These are phyloP conservation scores for Aphrophora alni DNA, from an alignment of 2,888 invertebrate species.

Conservation along the genomic window DNA sequence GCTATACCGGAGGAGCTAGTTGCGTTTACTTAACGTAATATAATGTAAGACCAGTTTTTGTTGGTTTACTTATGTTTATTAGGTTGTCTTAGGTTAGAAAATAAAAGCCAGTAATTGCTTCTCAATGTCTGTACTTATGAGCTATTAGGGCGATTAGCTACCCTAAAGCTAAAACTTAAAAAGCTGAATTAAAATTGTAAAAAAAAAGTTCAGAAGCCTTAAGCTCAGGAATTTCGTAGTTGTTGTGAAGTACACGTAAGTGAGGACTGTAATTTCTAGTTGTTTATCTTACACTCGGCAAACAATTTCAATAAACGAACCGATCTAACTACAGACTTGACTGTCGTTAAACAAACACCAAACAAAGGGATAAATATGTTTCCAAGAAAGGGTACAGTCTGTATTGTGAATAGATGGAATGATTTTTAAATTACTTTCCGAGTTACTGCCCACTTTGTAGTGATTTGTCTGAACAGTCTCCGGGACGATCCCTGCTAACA, in stretches of 20 bases:
- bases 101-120: not conserved
- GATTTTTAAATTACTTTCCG: not conserved
- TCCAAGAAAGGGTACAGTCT: not conserved
- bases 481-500: not conserved
- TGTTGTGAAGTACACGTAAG: not conserved
- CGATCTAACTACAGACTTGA: not conserved
- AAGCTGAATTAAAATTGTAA: not conserved
- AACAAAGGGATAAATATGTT: not conserved
- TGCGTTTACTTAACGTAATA: too few relatives aligned
- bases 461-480: not conserved
- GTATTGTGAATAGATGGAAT: not conserved
- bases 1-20: too few relatives aligned
- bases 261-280: not conserved
- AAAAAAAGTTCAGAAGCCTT: not conserved
- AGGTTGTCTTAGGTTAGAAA: not conserved
- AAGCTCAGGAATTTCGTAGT: not conserved
- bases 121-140: not conserved
- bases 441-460: conserved; percentile 6
- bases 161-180: not conserved
- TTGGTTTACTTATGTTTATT: not conserved
- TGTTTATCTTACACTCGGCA: not conserved
- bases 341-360: not conserved
- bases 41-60: too few relatives aligned
- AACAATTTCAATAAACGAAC: not conserved
- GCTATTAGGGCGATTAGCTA: not conserved